Evolutionary conservation across 2,888 invertebrate genomes (phyloP).

Genomic region (Anthophora plumipes): DNA sequence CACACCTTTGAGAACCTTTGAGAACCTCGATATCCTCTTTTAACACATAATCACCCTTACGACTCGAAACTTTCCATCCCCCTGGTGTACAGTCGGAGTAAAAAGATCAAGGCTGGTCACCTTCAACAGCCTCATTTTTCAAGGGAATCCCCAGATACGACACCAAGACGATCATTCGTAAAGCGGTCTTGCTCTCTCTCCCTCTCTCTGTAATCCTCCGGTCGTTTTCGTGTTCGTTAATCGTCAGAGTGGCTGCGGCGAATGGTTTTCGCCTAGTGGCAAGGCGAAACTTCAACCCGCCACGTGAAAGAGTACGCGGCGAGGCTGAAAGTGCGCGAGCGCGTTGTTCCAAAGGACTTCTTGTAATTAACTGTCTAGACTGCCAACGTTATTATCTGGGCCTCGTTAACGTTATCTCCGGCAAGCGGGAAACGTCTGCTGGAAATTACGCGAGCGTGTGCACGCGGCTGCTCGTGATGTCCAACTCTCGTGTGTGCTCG

Average conservation of each 20-base stretch:
- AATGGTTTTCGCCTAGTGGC: constrained; percentile 19
- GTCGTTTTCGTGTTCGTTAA: constrained; percentile 52
- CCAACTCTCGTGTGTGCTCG: constrained; percentile 13
- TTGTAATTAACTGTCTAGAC: constrained; percentile 83
- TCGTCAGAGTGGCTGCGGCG: constrained; percentile 35
- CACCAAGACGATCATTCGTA: neutral
- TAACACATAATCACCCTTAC: no score
- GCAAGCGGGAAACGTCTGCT: constrained; percentile 79
- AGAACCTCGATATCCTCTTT: no score
- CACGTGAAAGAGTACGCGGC: constrained; percentile 51
- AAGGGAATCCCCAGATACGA: neutral
- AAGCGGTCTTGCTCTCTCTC: neutral
- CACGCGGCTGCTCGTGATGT: constrained; percentile 42
- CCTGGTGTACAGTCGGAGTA: no score
- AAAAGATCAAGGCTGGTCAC: constrained; percentile 11
- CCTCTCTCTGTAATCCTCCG: constrained; percentile 22
- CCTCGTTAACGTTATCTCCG: constrained; percentile 83
- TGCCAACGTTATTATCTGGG: constrained; percentile 82
- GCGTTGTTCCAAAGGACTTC: constrained; percentile 79
- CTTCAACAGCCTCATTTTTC: neutral
- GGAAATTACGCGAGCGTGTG: constrained; percentile 61
- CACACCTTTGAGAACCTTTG: no score
- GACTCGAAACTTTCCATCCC: neutral
- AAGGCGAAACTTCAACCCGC: constrained; percentile 24
- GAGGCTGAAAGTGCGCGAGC: constrained; percentile 58